Conservation (phyloP, 1,140 invertebrate genomes). For the Macrocentrus cingulum region DNA sequence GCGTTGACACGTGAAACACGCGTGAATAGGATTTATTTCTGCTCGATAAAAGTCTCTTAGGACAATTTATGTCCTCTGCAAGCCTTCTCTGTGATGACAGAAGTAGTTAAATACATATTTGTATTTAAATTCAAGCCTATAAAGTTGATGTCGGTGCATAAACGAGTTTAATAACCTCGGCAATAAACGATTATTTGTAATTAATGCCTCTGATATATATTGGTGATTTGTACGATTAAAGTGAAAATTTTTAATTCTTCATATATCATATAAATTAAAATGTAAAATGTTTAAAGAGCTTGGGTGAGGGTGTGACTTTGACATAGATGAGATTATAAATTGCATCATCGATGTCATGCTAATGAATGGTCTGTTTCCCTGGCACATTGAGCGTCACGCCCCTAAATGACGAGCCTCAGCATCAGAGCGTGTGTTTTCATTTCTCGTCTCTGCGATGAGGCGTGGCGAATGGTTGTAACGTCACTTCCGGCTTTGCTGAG, state of each 20-base stretch:
- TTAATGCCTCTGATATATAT: no score
- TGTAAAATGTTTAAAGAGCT: no score
- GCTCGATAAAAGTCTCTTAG: neutral
- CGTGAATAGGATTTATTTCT: constrained; percentile 5
- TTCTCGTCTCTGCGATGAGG: constrained; percentile 38
- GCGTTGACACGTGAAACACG: constrained; percentile 1
- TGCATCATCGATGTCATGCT: constrained; percentile 7
- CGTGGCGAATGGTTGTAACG: constrained; percentile 42
- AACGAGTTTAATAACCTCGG: no score
- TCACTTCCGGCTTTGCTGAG: constrained; percentile 35
- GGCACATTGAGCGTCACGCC: constrained; percentile 24
- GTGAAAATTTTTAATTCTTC: no score
- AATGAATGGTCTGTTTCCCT: constrained; percentile 17
- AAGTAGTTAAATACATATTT: neutral
- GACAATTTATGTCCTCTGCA: neutral
- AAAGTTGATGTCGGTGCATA: neutral
- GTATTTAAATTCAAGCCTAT: constrained; percentile 6
- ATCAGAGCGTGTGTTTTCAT: constrained; percentile 1
- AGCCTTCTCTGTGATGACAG: neutral
- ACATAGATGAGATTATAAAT: constrained; percentile 6
- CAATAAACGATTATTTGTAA: no score
- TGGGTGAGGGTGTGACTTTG: constrained; percentile 15
- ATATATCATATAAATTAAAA: no score
- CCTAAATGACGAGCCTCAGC: constrained; percentile 28
- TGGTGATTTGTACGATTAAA: no score